phyloP scores from a whole-genome alignment of 2,797 vertebrate species.

The Xenops minutus region DNA sequence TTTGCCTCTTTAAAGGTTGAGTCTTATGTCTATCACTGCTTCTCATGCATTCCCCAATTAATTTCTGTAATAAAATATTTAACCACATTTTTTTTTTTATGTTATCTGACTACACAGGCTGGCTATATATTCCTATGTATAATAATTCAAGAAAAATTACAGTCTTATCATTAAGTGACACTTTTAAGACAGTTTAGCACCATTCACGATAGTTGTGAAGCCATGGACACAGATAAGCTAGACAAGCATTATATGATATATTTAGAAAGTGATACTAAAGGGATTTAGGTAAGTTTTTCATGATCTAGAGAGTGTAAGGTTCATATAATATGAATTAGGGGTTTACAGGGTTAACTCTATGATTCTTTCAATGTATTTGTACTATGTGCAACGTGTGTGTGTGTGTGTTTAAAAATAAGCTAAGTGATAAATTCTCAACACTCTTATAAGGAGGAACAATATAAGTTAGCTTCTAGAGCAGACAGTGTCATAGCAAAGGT shows the following conservation, averaged over 20 bases:
- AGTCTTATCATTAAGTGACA: conserved; percentile 26
- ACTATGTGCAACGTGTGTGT: not conserved
- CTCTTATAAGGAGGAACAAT: conserved; percentile 6
- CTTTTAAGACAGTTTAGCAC: conserved; percentile 33
- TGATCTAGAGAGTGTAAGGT: not conserved
- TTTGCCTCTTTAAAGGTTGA: not conserved
- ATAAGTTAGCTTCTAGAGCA: not conserved
- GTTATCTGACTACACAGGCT: not conserved
- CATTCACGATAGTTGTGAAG: conserved; percentile 46
- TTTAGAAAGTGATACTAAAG: not conserved
- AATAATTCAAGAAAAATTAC: not conserved
- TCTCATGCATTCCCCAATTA: not conserved
- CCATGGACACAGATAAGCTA: not conserved
- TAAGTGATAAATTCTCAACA: conserved; percentile 26
- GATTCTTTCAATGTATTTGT: not conserved
- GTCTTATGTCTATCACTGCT: not conserved
- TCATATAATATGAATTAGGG: not conserved
- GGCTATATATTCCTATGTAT: not conserved
- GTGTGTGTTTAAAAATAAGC: not conserved
- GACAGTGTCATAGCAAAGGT: not conserved
- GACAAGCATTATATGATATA: conserved; percentile 13
- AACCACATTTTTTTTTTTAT: not conserved
- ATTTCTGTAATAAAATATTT: not conserved
- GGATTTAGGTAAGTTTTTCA: not conserved
- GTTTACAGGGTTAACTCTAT: not conserved